phyloP scores from a whole-genome alignment of 2,888 invertebrate species.

The Lydus trimaculatus region DNA sequence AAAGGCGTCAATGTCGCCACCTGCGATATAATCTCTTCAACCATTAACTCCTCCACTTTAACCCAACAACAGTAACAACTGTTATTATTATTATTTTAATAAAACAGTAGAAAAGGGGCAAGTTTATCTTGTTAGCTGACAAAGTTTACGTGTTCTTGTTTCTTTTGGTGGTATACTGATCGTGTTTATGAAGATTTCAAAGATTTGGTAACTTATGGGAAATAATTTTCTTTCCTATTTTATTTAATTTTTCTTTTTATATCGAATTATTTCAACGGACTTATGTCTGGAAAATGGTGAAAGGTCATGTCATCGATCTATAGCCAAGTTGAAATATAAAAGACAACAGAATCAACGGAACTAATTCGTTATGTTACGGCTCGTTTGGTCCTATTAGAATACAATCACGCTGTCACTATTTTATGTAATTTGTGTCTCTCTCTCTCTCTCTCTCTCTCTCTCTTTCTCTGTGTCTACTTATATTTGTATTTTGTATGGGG shows the following conservation, averaged over 20 bases:
- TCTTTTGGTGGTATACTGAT: no score
- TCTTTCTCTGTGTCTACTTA: background rate
- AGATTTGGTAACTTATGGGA: no score
- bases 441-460: no score
- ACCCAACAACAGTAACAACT: no score
- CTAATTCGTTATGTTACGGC: constrained; percentile 55
- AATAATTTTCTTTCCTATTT: no score
- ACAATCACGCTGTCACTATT: constrained; percentile 53
- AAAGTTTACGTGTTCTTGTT: no score
- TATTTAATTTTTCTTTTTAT: no score
- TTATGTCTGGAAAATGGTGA: background rate
- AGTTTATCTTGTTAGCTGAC: no score
- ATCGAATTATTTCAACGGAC: no score
- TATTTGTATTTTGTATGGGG: background rate
- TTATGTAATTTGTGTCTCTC: constrained; percentile 47
- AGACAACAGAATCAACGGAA: constrained; percentile 49
- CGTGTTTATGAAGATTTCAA: no score
- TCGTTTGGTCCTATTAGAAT: constrained; percentile 51
- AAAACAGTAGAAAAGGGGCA: no score
- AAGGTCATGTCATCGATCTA: background rate
- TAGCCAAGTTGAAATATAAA: constrained; percentile 12
- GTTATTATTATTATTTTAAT: no score
- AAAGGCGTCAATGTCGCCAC: constrained; percentile 5
- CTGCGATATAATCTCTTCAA: background rate
- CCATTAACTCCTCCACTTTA: background rate